Conservation (phyloP, 2,888 invertebrate genomes). For the Trichopria drosophilae region DNA sequence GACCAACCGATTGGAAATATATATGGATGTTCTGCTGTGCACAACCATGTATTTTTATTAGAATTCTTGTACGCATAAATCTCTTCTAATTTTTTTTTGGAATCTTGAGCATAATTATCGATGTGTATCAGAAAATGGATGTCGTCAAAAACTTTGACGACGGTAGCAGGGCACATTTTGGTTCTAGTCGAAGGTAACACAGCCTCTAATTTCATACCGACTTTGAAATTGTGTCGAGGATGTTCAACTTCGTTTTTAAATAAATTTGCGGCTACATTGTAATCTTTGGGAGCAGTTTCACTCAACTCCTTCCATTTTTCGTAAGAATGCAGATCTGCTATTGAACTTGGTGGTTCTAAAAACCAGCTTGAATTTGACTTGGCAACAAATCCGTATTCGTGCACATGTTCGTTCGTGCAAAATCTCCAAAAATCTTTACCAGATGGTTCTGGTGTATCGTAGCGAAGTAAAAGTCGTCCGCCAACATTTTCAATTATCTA, state of each 20-base stretch:
- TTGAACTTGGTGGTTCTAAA: conserved; percentile 55
- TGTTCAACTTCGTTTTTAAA: conserved; percentile 60
- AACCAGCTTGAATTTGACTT: conserved; percentile 52
- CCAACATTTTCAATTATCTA: conserved; percentile 65
- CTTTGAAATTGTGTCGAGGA: conserved; percentile 65
- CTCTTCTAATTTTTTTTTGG: conserved; percentile 52
- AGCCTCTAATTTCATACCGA: conserved; percentile 77
- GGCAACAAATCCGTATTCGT: conserved; percentile 52
- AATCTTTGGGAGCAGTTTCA: conserved; percentile 50
- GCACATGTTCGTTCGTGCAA: conserved; percentile 61
- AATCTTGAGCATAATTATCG: conserved; percentile 46
- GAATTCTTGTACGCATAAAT: conserved; percentile 24
- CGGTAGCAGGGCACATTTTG: conserved; percentile 72
- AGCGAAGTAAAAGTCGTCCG: conserved; percentile 68
- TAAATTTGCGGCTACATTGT: conserved; percentile 44
- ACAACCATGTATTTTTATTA: conserved; percentile 62
- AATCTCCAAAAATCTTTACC: conserved; percentile 63
- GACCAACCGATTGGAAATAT: conserved; percentile 70
- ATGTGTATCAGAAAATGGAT: conserved; percentile 71
- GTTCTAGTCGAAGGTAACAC: conserved; percentile 72
- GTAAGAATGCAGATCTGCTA: conserved; percentile 58
- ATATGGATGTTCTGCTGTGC: conserved; percentile 65
- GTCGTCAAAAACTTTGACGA: conserved; percentile 68
- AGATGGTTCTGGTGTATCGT: conserved; percentile 61
- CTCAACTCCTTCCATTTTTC: conserved; percentile 59